phyloP scores from a whole-genome alignment of 2,797 vertebrate species.

The Xyrichtys novacula region DNA sequence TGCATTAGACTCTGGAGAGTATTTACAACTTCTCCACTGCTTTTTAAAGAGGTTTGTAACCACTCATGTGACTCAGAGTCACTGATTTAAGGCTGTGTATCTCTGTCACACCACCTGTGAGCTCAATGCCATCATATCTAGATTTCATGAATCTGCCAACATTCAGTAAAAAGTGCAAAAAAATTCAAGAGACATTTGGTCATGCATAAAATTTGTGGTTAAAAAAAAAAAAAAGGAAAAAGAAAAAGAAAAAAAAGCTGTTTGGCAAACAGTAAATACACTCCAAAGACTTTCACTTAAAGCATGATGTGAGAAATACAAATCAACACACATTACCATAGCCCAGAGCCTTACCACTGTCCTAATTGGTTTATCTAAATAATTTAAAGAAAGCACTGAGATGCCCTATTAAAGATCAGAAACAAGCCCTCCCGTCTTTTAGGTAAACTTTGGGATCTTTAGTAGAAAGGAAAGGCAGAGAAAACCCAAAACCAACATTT shows the following conservation, averaged over 20 bases:
- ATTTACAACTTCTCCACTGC: slow-evolving; percentile 18
- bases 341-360: neutral
- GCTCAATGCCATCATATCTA: neutral
- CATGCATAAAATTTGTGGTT: neutral
- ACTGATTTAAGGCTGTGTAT: neutral
- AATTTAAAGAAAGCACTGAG: neutral
- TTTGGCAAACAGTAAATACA: neutral
- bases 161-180: neutral
- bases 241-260: too few species aligned
- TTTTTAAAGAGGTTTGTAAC: too few species aligned
- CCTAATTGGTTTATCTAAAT: neutral
- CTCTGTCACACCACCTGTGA: neutral
- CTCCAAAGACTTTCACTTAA: neutral
- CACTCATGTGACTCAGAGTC: slow-evolving; percentile 2
- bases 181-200: neutral
- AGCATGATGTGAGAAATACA: neutral
- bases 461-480: neutral
- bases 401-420: neutral
- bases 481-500: neutral
- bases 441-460: neutral
- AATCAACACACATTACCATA: neutral
- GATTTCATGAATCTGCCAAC: neutral
- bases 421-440: neutral
- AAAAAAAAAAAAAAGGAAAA: too few species aligned
- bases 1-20: slow-evolving; percentile 9